These are phyloP conservation scores for Drosophila sp. DNA, from an alignment of 1,140 invertebrate species.

Conservation along the genomic window DNA sequence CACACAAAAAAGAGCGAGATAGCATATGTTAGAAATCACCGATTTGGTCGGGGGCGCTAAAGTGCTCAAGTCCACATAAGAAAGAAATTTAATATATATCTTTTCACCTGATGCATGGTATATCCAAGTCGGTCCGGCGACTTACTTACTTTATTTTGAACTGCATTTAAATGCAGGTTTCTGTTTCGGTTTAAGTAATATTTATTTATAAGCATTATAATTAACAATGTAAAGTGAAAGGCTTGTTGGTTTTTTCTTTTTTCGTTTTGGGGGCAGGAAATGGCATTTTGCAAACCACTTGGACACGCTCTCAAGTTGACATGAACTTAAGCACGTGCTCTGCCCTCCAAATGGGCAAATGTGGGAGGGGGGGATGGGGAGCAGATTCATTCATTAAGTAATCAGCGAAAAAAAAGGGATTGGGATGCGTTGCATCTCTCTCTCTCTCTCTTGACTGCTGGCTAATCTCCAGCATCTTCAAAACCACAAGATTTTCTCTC, in stretches of 20 bases:
- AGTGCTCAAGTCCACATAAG: no score
- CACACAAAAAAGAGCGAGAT: no score
- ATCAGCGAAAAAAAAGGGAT: constrained; percentile 47
- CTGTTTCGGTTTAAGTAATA: background rate
- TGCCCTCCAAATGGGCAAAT: background rate
- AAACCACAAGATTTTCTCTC: constrained; percentile 44
- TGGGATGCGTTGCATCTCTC: constrained; percentile 10
- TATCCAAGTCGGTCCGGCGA: no score
- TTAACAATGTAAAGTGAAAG: constrained; percentile 60
- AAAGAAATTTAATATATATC: no score
- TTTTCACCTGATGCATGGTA: no score
- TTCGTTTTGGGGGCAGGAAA: constrained; percentile 33
- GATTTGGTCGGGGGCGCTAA: no score
- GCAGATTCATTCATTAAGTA: constrained; percentile 59
- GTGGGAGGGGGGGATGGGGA: background rate
- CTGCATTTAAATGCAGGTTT: constrained; percentile 35
- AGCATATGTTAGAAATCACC: no score
- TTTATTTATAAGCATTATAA: constrained; percentile 47
- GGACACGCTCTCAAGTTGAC: constrained; percentile 57
- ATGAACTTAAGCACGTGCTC: constrained; percentile 63
- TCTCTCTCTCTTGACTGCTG: constrained; percentile 21
- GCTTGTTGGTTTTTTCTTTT: constrained; percentile 36
- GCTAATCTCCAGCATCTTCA: constrained; percentile 39
- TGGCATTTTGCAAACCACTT: constrained; percentile 43
- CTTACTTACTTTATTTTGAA: no score